Evolutionary conservation across 2,888 invertebrate genomes (phyloP).

Genomic region (Lepas anatifera): DNA sequence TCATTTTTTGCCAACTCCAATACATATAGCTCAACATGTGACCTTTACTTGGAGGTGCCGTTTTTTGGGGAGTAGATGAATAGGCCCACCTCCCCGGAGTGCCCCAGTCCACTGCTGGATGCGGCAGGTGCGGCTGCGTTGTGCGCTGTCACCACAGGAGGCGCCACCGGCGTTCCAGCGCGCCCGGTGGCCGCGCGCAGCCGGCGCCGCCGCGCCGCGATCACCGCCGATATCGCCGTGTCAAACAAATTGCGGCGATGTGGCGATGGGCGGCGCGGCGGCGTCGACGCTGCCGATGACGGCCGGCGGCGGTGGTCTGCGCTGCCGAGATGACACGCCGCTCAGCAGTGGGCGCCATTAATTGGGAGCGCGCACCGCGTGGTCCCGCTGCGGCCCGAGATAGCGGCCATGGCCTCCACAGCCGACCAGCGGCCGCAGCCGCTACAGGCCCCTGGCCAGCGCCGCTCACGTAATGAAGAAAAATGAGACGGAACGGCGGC

Average conservation of each 20-base stretch:
- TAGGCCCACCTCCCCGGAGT: too few relatives aligned
- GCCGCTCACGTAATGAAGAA: conserved; percentile 1
- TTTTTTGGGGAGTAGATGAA: too few relatives aligned
- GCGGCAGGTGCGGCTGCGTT: too few relatives aligned
- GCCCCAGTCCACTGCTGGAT: too few relatives aligned
- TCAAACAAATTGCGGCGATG: conserved; percentile 8
- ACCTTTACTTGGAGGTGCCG: too few relatives aligned
- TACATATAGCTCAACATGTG: too few relatives aligned
- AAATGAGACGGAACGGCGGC: conserved; percentile 7
- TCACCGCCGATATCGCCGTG: conserved; percentile 1
- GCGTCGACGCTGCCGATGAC: background rate
- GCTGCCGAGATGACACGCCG: background rate
- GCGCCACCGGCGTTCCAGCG: too few relatives aligned
- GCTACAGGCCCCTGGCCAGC: background rate
- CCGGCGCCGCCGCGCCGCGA: background rate
- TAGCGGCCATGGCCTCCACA: background rate
- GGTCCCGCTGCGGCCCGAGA: background rate
- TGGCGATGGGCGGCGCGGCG: too few relatives aligned
- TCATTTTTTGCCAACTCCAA: too few relatives aligned
- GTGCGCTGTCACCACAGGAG: too few relatives aligned
- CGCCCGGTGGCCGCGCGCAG: background rate
- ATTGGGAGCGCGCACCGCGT: background rate
- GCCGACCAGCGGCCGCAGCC: background rate
- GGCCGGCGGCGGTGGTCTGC: background rate
- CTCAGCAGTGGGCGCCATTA: background rate